Evolutionary conservation across 2,113 vertebrate genomes (phyloP).

Genomic region (Charina bottae): DNA sequence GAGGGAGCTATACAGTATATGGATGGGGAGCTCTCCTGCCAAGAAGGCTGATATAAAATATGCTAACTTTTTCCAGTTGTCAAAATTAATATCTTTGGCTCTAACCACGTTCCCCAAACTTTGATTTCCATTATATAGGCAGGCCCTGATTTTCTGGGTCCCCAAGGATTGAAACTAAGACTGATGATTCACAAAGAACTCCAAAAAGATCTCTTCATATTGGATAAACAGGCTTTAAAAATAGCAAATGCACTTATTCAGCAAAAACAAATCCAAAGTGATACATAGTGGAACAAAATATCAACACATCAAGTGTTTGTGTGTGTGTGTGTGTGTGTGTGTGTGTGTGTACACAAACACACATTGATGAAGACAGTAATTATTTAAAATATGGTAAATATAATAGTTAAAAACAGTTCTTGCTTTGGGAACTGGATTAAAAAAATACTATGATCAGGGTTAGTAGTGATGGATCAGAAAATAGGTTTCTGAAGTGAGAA

Average conservation of each 20-base stretch:
- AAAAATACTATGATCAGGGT: not conserved
- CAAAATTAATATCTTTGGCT: not conserved
- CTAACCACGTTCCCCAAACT: not conserved
- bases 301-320: not conserved
- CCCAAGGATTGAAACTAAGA: not conserved
- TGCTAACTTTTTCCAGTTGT: not conserved
- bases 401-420: not conserved
- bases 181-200: not conserved
- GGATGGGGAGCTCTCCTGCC: not conserved
- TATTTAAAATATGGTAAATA: not conserved
- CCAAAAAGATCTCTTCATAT: not conserved
- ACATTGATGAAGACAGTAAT: not conserved
- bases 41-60: not conserved
- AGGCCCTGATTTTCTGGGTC: not conserved
- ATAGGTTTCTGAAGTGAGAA: not conserved
- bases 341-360: not conserved
- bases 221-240: not conserved
- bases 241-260: not conserved
- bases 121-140: not conserved
- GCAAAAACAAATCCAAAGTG: not conserved
- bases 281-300: not conserved
- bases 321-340: not conserved
- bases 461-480: not conserved
- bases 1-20: too few species aligned
- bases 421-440: not conserved